phyloP scores from a whole-genome alignment of 1,140 invertebrate species.

The Orussus abietinus region DNA sequence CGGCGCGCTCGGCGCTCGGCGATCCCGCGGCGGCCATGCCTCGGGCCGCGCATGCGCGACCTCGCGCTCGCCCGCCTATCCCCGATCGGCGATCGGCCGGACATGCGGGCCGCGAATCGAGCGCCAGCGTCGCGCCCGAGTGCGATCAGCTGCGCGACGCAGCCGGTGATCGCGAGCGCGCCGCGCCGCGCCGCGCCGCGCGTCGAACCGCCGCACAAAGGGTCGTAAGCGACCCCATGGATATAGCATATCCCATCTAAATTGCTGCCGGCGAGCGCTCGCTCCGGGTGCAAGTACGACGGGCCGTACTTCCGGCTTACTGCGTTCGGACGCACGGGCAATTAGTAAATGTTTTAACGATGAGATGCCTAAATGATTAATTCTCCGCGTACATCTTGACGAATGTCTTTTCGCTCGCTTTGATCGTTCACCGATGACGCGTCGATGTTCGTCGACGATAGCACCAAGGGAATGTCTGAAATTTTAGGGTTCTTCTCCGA shows the following conservation, averaged over 20 bases:
- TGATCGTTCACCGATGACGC: too few species aligned
- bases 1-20: conserved; percentile 14
- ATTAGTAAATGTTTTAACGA: too few species aligned
- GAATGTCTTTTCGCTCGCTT: too few species aligned
- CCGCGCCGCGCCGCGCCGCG: conserved; percentile 21
- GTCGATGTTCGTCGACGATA: too few species aligned
- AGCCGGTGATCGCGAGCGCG: conserved; percentile 19
- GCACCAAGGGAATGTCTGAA: too few species aligned
- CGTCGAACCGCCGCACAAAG: conserved; percentile 22
- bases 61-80: background rate
- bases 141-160: conserved; percentile 37
- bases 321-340: too few species aligned
- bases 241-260: too few species aligned
- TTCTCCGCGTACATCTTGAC: too few species aligned
- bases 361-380: too few species aligned
- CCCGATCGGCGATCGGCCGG: conserved; percentile 37
- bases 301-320: too few species aligned
- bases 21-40: conserved; percentile 15
- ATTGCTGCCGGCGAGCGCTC: background rate
- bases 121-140: conserved; percentile 37
- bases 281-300: background rate
- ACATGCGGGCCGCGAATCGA: conserved; percentile 44
- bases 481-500: too few species aligned
- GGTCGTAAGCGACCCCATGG: conserved; percentile 26
- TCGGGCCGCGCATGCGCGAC: conserved; percentile 6